Percentiles rank a stretch among this genome's conserved stretches.
Conservation (phyloP, 1,140 invertebrate species). For the Calephelis nemesis region DNA sequence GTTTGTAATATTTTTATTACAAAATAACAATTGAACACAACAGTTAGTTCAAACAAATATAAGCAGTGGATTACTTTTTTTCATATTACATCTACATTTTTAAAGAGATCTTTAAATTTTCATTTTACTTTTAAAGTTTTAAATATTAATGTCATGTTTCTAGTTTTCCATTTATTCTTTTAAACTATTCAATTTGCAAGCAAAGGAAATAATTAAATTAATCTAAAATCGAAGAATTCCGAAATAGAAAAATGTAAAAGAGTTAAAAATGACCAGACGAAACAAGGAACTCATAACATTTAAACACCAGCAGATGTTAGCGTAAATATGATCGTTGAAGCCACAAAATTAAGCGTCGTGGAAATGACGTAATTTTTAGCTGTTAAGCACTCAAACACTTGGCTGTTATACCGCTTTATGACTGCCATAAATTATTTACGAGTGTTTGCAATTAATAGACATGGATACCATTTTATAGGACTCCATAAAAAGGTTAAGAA, state of each 20-base stretch:
- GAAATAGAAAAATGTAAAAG: neutral
- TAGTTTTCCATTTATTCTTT: too few relatives aligned
- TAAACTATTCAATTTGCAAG: too few relatives aligned
- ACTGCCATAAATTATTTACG: slow-evolving; percentile 51
- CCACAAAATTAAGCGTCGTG: slow-evolving; percentile 20
- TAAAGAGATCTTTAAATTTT: too few relatives aligned
- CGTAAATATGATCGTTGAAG: slow-evolving; percentile 16
- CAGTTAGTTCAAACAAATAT: too few relatives aligned
- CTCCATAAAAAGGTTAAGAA: slow-evolving; percentile 22
- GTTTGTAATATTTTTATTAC: too few relatives aligned
- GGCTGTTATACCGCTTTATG: slow-evolving; percentile 43
- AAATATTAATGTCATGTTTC: too few relatives aligned
- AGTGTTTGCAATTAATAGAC: slow-evolving; percentile 38
- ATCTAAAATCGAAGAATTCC: too few relatives aligned
- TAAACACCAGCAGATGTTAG: slow-evolving; percentile 12
- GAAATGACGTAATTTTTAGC: slow-evolving; percentile 37
- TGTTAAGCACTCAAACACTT: slow-evolving; percentile 47
- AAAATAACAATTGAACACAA: too few relatives aligned
- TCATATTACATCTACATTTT: too few relatives aligned
- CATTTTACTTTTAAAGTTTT: too few relatives aligned
- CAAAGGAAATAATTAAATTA: too few relatives aligned
- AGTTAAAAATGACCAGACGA: neutral
- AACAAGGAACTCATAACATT: slow-evolving; percentile 5
- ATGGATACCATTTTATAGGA: neutral
- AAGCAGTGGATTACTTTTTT: too few relatives aligned